Base-by-base conservation (phyloP, 2,113 vertebrate genomes). In the Lophochroa leadbeateri region DNA sequence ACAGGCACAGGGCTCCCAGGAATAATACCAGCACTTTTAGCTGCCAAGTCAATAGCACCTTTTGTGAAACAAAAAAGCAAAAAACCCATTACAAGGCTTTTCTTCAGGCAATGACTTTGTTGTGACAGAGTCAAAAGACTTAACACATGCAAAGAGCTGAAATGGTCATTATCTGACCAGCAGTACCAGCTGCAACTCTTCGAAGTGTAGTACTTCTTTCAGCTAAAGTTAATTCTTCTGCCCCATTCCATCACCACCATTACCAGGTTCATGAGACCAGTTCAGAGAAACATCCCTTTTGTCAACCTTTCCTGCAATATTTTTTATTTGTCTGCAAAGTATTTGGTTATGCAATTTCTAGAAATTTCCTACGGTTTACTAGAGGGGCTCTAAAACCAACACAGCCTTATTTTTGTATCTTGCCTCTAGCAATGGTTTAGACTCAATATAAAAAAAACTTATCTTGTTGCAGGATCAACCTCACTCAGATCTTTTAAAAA, bases 11-110 rank as follows among this genome's bases (percentile, higher is more conserved):
- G 98, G 94, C 98, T 99, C 76, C 98, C 98, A 8, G 99, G 99
- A 78, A 99, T 99, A 95, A 99, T 99, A 72, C 99, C 99, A 24
- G 99, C 99, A 92, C 99, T 99, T 91, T 99, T 99, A 33, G 99
- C 99, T 77, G 99, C 99, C 92, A 99, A 96, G 96, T 99, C 99
- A 14, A 99, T 99, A 81, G 99, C 99, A 98, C 99, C 99, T 99
- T 94, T 90, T 10, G 31, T 12, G 43, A 87, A 82, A 79, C 27
- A 93, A 39, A 78, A 65, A 49, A 7, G 1, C 2, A 57, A 78
- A 67, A 37, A 7, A 6, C 15, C 13, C 29, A 33, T 86, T 50
- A 82, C 13, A 70, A 78, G 27, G 21, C 64, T 89, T 53, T 81
- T 46, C 37, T 65, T 92, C 33, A 43, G 27, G 16, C 21, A 27